Conservation (phyloP, 2,113 vertebrate species). For the Notothenia coriiceps region DNA sequence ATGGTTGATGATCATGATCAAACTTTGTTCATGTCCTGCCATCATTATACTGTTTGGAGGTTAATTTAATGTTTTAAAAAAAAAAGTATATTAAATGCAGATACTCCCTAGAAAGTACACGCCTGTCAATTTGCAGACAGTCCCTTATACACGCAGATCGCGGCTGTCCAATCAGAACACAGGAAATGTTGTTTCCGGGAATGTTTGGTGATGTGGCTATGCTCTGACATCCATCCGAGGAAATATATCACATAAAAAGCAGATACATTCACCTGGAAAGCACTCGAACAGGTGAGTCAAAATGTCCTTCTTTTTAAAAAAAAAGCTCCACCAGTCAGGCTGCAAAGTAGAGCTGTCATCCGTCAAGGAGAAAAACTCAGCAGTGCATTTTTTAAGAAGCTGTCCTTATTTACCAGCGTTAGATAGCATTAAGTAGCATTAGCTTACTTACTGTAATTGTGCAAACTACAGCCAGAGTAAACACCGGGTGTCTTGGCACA, state of each 20-base stretch:
- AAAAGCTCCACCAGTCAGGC: not conserved
- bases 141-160: constrained; percentile 62
- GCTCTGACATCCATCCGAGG: constrained; percentile 77
- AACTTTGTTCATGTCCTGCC: constrained; percentile 68
- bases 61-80: constrained; percentile 17
- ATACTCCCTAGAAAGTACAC: constrained; percentile 21
- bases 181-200: constrained; percentile 84
- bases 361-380: not conserved
- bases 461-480: constrained; percentile 30
- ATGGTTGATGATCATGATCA: constrained; percentile 75
- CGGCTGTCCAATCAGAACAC: constrained; percentile 76
- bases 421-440: constrained; percentile 39
- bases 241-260: constrained; percentile 70
- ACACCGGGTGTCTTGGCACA: constrained; percentile 2
- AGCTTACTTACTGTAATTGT: constrained; percentile 55
- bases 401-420: constrained; percentile 48
- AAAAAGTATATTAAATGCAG: not conserved
- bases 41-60: constrained; percentile 42
- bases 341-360: constrained; percentile 10
- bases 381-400: constrained; percentile 42
- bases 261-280: constrained; percentile 54
- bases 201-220: constrained; percentile 87
- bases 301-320: not conserved
- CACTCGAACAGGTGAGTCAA: constrained; percentile 74
- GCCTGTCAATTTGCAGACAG: constrained; percentile 44